phyloP scores from a whole-genome alignment of 2,113 vertebrate genomes.

The Mungos mungo region DNA sequence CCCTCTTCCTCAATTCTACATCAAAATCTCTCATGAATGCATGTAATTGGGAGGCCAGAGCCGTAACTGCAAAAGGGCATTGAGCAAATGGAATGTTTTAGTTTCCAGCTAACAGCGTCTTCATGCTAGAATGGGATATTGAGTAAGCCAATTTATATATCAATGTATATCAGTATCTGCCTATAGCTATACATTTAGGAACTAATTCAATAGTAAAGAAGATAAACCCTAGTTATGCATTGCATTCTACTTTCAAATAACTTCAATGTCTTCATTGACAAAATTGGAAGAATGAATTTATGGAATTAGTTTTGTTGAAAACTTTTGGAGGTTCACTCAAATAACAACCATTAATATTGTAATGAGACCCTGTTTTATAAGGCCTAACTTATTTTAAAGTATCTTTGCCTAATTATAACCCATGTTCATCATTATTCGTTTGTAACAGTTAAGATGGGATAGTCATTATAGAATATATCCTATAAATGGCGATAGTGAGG shows the following conservation, averaged over 20 bases:
- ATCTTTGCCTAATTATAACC: background rate
- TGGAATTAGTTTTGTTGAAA: background rate
- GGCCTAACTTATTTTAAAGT: background rate
- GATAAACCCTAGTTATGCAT: background rate
- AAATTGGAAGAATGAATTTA: background rate
- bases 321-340: background rate
- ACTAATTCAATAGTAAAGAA: background rate
- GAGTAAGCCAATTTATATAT: background rate
- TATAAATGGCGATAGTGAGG: background rate
- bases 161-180: background rate
- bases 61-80: background rate
- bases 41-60: background rate
- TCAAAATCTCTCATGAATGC: background rate
- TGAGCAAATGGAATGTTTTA: background rate
- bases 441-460: background rate
- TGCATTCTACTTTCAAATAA: conserved; percentile 21
- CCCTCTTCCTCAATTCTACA: background rate
- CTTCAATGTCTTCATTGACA: background rate
- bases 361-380: background rate
- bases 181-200: background rate
- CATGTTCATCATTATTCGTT: background rate
- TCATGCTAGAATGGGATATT: background rate
- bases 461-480: background rate
- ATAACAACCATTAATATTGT: background rate
- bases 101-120: background rate